A percentile compares a stretch with the other conserved stretches of the same genome.
Evolutionary conservation across 2,888 invertebrate genomes (phyloP).

Genomic region (Philonicus albiceps): DNA sequence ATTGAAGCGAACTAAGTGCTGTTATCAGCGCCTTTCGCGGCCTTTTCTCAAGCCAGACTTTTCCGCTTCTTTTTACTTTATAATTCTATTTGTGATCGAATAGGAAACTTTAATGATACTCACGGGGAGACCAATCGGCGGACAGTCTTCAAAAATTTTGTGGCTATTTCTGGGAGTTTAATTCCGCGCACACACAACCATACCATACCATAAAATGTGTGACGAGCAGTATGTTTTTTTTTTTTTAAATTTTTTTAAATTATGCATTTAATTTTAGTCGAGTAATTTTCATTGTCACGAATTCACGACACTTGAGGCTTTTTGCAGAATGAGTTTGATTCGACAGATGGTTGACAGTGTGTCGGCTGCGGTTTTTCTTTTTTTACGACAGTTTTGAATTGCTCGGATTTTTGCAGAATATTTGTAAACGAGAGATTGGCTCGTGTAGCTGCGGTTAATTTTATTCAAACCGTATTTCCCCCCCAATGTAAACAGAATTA

Average conservation of each 20-base stretch:
- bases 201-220: neutral
- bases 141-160: neutral
- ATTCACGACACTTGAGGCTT: neutral
- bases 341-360: neutral
- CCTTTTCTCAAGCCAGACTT: neutral
- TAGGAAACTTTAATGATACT: neutral
- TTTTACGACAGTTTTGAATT: neutral
- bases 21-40: conserved; percentile 1
- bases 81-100: neutral
- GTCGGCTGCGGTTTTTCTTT: neutral
- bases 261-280: neutral
- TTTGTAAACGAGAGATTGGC: neutral
- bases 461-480: neutral
- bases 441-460: neutral
- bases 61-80: neutral
- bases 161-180: neutral
- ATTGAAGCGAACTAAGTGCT: neutral
- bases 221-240: neutral
- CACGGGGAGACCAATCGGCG: neutral
- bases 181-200: neutral
- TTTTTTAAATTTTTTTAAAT: neutral
- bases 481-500: neutral
- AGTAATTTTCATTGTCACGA: neutral
- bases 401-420: neutral
- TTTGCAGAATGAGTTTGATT: neutral